Conservation (phyloP, 2,797 vertebrate genomes). For the Semotilus atromaculatus region DNA sequence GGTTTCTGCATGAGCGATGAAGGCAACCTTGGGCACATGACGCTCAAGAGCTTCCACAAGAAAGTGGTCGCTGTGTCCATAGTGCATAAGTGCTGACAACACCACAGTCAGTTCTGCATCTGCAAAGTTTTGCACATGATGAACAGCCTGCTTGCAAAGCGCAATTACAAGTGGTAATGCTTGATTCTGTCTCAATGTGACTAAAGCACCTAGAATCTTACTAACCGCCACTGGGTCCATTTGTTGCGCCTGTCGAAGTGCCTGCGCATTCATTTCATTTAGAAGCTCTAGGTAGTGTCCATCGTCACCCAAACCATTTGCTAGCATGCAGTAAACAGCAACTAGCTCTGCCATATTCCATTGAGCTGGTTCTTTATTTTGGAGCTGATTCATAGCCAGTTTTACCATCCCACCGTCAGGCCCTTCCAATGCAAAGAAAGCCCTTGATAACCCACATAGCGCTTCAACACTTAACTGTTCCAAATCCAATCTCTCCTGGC, state of each 20-base stretch:
- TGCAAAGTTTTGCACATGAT: conserved; percentile 79
- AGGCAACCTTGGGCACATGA: conserved; percentile 69
- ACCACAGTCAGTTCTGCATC: conserved; percentile 81
- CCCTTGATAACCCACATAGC: conserved; percentile 82
- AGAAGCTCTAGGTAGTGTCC: conserved; percentile 78
- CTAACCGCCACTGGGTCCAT: conserved; percentile 78
- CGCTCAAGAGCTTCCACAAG: conserved; percentile 84
- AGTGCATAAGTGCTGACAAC: conserved; percentile 84
- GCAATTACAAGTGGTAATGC: conserved; percentile 81
- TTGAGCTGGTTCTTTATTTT: conserved; percentile 65
- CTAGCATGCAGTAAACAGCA: conserved; percentile 81
- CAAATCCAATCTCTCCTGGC: conserved; percentile 76
- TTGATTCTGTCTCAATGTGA: conserved; percentile 79
- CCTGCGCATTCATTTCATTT: conserved; percentile 79
- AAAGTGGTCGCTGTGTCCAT: conserved; percentile 80
- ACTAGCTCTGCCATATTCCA: conserved; percentile 79
- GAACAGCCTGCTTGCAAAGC: conserved; percentile 82
- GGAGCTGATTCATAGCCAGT: conserved; percentile 77
- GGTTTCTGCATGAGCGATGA: conserved; percentile 77
- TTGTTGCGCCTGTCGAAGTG: conserved; percentile 65
- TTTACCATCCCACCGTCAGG: conserved; percentile 66
- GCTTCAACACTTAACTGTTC: conserved; percentile 71
- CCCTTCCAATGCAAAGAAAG: conserved; percentile 79
- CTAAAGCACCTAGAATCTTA: conserved; percentile 78
- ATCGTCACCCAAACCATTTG: conserved; percentile 63